Conservation (phyloP, 2,888 invertebrate species). For the Psylliodes chrysocephalus region DNA sequence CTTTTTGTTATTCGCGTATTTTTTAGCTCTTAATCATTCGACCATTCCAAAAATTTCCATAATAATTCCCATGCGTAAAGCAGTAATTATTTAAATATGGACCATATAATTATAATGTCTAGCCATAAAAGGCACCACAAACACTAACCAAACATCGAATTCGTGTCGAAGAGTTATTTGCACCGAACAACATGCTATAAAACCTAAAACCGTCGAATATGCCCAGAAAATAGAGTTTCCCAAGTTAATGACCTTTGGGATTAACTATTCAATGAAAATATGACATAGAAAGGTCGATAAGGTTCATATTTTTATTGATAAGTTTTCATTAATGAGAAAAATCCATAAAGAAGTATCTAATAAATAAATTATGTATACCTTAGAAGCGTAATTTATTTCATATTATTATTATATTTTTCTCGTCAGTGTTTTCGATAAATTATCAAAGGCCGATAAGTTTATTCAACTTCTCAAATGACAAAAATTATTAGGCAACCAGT, state of each 20-base stretch:
- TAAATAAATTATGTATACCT: too few species aligned
- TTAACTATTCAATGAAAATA: not conserved
- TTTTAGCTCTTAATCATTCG: too few species aligned
- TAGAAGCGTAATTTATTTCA: too few species aligned
- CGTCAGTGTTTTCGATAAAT: too few species aligned
- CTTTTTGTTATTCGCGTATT: too few species aligned
- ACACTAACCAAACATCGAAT: constrained; percentile 1
- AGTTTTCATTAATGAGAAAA: not conserved
- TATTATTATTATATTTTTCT: too few species aligned
- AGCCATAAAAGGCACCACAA: not conserved
- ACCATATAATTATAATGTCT: not conserved
- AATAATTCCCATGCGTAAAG: too few species aligned
- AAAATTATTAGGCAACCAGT: too few species aligned
- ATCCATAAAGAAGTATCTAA: too few species aligned
- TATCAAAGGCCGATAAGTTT: too few species aligned
- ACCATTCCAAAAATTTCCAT: too few species aligned
- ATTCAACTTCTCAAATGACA: too few species aligned
- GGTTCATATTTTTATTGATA: not conserved
- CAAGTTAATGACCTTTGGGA: constrained; percentile 12
- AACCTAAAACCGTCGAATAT: constrained; percentile 9
- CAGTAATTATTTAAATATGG: not conserved
- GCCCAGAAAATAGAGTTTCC: not conserved
- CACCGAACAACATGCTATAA: constrained; percentile 1
- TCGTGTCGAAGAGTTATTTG: constrained; percentile 19
- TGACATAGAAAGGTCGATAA: not conserved